Conservation (phyloP, 2,888 invertebrate species). For the Xestobium rufovillosum region DNA sequence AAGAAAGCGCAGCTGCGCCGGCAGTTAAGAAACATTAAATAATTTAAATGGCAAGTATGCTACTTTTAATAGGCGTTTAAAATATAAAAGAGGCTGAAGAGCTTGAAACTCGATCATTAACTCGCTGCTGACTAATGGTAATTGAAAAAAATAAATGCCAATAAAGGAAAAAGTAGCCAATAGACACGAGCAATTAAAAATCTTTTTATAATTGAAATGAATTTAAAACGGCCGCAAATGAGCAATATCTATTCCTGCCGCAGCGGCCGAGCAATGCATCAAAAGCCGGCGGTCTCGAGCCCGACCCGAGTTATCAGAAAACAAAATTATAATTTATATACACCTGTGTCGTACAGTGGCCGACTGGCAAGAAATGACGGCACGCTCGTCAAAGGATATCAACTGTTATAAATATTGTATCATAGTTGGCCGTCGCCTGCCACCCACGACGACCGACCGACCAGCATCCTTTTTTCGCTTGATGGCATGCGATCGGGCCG, state of each 20-base stretch:
- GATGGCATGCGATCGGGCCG: slow-evolving; percentile 37
- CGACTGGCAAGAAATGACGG: slow-evolving; percentile 29
- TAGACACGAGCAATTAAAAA: slow-evolving; percentile 41
- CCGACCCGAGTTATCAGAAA: slow-evolving; percentile 40
- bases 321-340: slow-evolving; percentile 39
- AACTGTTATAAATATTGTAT: slow-evolving; percentile 39
- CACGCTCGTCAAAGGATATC: slow-evolving; percentile 34
- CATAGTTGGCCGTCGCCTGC: slow-evolving; percentile 33
- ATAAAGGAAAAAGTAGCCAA: slow-evolving; percentile 32
- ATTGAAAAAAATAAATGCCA: slow-evolving; percentile 30
- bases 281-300: slow-evolving; percentile 36
- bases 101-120: slow-evolving; percentile 20
- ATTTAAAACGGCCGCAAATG: slow-evolving; percentile 38
- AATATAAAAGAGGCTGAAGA: slow-evolving; percentile 16
- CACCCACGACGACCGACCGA: slow-evolving; percentile 34
- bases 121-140: slow-evolving; percentile 25
- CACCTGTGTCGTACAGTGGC: too few relatives aligned
- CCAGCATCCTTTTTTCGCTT: too few relatives aligned
- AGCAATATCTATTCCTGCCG: slow-evolving; percentile 41
- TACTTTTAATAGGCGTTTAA: too few relatives aligned
- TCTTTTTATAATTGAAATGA: slow-evolving; percentile 42
- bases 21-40: too few relatives aligned
- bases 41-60: too few relatives aligned
- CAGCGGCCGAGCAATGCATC: slow-evolving; percentile 34
- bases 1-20: too few relatives aligned